Evolutionary conservation across 2,113 vertebrate genomes (phyloP), one percentile per base, ranked within the genome.

Genomic region (Leptocoma aspasia): DNA sequence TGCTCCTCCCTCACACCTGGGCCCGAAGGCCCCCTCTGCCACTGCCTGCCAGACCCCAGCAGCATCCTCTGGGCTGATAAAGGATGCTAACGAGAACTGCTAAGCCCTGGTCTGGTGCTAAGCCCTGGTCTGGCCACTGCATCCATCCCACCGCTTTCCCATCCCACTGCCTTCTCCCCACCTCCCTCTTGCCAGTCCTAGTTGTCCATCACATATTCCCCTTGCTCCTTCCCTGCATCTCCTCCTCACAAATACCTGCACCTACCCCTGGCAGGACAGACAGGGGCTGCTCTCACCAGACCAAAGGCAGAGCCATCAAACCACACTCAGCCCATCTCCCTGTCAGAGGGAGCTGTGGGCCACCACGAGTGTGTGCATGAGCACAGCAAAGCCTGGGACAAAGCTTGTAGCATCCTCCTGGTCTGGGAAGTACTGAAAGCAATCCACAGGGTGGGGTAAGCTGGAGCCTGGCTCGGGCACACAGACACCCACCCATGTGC

Each of bases 1-100:
- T 27, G 57, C 72, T 91, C 89, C 91, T 93, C 89, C 86, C 89
- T 95, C 20, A 3, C 95, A 95, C 79, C 90, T 94, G 90, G 75
- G 94, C 75, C 91, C 17, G 1, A 65, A 63, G 71, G 53, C 7
- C 41, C 0, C 1, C 61, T 76, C 70, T 33, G 54, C 33, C 0
- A 0, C 50, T 52, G 50, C 26, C 57, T 89, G 47, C 33, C 44
- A 63, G 50, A 65, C 21, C 33, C 65, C 82, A 70, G 53, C 75
- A 86, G 59, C 82, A 65, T 41, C 57, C 53, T 86, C 59, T 0
- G 0, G 16, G 68, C 21, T 70, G 27, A 20, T 35, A 66, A 83
- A 70, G 59, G 71, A 59, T 50, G 53, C 18, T 45, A 39, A 82
- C 0, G 0, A 69, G 49, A 82, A 28, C 22, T 20, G 15, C 53